Base-by-base conservation (phyloP, 2,113 vertebrate genomes). In the Sitta europaea region DNA sequence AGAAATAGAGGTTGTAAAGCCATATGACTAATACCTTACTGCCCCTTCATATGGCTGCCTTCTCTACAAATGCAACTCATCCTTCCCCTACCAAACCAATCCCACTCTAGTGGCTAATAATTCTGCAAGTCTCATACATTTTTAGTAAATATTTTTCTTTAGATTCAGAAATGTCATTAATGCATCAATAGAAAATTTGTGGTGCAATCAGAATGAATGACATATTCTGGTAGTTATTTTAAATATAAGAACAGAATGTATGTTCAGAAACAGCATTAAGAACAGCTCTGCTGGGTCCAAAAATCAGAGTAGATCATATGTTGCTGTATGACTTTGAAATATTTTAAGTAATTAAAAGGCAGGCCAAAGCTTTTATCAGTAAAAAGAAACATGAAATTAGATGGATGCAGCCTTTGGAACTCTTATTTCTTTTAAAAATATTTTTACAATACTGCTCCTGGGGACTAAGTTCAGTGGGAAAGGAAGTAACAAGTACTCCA, bases 171-270 rank as follows among this genome's bases (percentile, higher is more conserved):
- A 33, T 74, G 86, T 81, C 83, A 84, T 94, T 92, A 96, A 86
- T 66, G 47, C 53, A 88, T 94, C 91, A 96, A 85, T 92, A 75
- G 76, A 92, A 47, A 91, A 86, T 67, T 84, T 94, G 83, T 65
- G 36, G 63, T 85, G 65, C 83, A 31, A 75, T 94, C 80, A 85
- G 86, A 94, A 91, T 87, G 68, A 92, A 81, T 74, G 92, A 92
- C 92, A 88, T 88, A 93, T 89, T 89, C 80, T 92, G 51, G 72
- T 84, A 72, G 91, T 92, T 91, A 95, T 96, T 97, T 96, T 94
- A 91, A 92, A 95, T 36, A 63, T 78, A 81, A 78, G 92, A 95
- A 89, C 79, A 84, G 92, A 94, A 86, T 4, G 78, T 94, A 96
- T 88, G 88, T 88, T 95, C 82, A 86, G 91, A 94, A 95, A 71